Evolutionary conservation across 2,888 invertebrate genomes (phyloP).

Genomic region (Agrilus mali): DNA sequence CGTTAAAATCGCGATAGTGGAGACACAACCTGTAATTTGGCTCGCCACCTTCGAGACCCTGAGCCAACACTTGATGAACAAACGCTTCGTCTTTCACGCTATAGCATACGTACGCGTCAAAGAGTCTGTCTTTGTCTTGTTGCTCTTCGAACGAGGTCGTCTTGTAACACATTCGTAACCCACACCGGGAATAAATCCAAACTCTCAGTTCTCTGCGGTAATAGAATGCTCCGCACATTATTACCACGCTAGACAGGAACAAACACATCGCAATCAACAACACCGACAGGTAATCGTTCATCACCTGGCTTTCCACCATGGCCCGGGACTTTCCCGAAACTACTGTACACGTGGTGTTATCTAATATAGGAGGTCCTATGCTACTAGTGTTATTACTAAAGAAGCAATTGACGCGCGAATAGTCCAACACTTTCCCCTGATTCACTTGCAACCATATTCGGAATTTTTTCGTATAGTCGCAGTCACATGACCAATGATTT

Average conservation of each 20-base stretch:
- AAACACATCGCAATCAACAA: slow-evolving; percentile 66
- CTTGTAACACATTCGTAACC: slow-evolving; percentile 76
- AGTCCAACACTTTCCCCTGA: slow-evolving; percentile 69
- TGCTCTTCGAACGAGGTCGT: slow-evolving; percentile 68
- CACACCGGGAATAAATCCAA: slow-evolving; percentile 79
- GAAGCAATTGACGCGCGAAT: slow-evolving; percentile 61
- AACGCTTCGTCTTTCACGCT: slow-evolving; percentile 87
- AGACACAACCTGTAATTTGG: slow-evolving; percentile 79
- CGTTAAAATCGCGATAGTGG: slow-evolving; percentile 84
- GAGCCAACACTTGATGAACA: slow-evolving; percentile 77
- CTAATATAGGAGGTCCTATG: slow-evolving; percentile 56
- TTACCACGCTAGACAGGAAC: slow-evolving; percentile 61
- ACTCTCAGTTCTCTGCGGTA: slow-evolving; percentile 71
- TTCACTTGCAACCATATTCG: slow-evolving; percentile 69
- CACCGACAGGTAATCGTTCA: slow-evolving; percentile 71
- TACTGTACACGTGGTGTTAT: slow-evolving; percentile 64
- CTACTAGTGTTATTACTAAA: slow-evolving; percentile 61
- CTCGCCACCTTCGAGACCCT: slow-evolving; percentile 71
- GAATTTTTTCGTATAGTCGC: slow-evolving; percentile 67
- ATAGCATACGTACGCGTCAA: slow-evolving; percentile 93
- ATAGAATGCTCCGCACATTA: slow-evolving; percentile 67
- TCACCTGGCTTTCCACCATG: slow-evolving; percentile 60
- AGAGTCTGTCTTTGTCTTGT: slow-evolving; percentile 72
- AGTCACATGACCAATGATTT: slow-evolving; percentile 88
- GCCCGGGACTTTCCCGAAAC: slow-evolving; percentile 61